Base-by-base conservation (phyloP, 2,888 invertebrate species). In the Rhingia campestris region DNA sequence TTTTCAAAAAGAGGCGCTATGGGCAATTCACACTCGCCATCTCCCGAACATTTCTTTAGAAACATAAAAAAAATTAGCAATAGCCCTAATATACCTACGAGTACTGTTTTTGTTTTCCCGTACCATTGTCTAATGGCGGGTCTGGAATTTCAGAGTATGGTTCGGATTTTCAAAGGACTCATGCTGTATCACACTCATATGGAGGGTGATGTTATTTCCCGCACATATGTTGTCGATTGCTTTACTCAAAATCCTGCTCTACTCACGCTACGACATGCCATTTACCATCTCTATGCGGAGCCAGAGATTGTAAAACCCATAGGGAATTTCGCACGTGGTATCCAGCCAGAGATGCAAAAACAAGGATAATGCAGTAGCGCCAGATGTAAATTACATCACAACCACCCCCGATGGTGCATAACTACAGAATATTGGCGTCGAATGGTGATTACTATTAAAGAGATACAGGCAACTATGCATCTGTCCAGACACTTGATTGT, bases 161-260 rank as follows among this genome's bases (percentile, higher is more conserved):
- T 35, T 39, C 58, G 77, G 76, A 58, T 82, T 80, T 75, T 70
- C 51, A 84, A 80, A 70, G 63, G 70, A 70, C 70, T 64, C 69
- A 64, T 56, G 51, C 67, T 69, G 67, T 43, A 75, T 22, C 5
- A 6, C 22, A 12, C 64, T 74, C 84, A 79, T 66, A 84, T 80
- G 84, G 84, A 54, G 59, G 10, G 37, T 37, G 37, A 32, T 53
- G 54, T 43, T 43, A n/a, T 81, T 84, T 80, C 69, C 84, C 79
- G 67, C 22, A 84, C 84, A 84, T 75, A 64, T 84, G 84, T 84
- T 84, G 37, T 75, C 66, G 69, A 82, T 82, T 82, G 82, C 58
- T 43, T 45, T 77, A 7, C 35, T 35, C 22, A 22, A 22, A 49
- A 69, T 14, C 58, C 41, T 22, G 47, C 61, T 41, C n/a, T 67